Conservation (phyloP, 1,140 invertebrate genomes). For the Drosophila parabipectinata region DNA sequence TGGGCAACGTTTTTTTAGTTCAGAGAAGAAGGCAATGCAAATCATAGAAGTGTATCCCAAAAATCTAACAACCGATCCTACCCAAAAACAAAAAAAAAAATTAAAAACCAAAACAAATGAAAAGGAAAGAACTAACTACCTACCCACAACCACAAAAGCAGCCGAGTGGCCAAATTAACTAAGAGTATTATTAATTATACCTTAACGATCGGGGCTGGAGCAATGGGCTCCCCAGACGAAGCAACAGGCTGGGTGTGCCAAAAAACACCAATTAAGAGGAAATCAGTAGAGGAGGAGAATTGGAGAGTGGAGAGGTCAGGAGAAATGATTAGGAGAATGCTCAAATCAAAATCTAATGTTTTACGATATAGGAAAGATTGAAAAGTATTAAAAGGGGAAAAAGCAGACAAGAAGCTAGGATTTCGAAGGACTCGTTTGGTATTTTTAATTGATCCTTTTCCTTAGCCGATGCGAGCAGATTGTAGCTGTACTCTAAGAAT, state of each 20-base stretch:
- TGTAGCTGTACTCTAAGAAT: conserved; percentile 78
- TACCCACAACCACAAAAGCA: conserved; percentile 66
- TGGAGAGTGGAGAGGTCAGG: neutral
- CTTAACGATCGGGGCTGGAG: conserved; percentile 37
- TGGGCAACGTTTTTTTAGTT: conserved; percentile 57
- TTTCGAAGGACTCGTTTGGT: conserved; percentile 41
- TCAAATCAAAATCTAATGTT: conserved; percentile 80
- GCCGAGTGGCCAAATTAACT: conserved; percentile 79
- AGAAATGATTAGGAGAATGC: conserved; percentile 49
- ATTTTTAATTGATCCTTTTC: conserved; percentile 56
- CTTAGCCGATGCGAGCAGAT: conserved; percentile 77
- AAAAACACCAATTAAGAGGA: conserved; percentile 51
- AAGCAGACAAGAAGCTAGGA: conserved; percentile 36
- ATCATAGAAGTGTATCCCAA: conserved; percentile 76
- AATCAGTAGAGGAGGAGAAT: neutral
- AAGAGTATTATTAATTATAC: conserved; percentile 59
- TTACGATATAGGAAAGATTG: conserved; percentile 56
- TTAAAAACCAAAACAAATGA: too few species aligned
- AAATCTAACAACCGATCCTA: conserved; percentile 59
- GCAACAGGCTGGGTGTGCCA: conserved; percentile 47
- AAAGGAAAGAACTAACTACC: conserved; percentile 65
- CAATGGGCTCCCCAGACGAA: neutral
- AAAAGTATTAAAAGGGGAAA: conserved; percentile 14
- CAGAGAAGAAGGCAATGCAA: conserved; percentile 60
- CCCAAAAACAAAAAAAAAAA: conserved; percentile 30